A percentile compares a stretch with the other conserved stretches of the same genome.
These are phyloP conservation scores for Anticlea derivata DNA, from an alignment of 2,888 invertebrate species.

Conservation along the genomic window DNA sequence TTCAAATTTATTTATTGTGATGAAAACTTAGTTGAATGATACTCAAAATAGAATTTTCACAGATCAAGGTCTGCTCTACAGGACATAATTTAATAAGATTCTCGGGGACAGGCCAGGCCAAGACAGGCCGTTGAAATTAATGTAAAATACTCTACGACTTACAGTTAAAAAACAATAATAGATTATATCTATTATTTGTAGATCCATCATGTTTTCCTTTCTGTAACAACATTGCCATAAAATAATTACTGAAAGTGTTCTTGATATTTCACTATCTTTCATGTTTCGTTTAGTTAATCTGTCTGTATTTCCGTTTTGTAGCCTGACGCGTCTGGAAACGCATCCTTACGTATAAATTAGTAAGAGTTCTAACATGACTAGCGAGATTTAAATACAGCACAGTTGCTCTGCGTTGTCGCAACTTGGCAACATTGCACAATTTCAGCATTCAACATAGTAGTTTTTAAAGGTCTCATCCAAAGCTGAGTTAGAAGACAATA, in stretches of 20 bases:
- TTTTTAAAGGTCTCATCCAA: no score
- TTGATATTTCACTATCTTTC: not conserved
- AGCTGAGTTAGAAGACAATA: no score
- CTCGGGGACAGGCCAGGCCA: no score
- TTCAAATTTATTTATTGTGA: slow-evolving; percentile 16
- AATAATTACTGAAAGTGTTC: not conserved
- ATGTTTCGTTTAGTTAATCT: not conserved
- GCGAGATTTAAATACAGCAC: not conserved
- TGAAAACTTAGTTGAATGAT: slow-evolving; percentile 14
- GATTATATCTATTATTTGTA: no score
- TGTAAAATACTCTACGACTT: not conserved
- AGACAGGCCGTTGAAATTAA: slow-evolving; percentile 6
- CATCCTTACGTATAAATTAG: not conserved
- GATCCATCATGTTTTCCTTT: not conserved
- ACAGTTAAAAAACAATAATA: no score
- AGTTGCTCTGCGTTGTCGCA: not conserved
- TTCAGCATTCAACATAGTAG: not conserved
- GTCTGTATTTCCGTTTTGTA: not conserved
- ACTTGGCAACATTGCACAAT: not conserved
- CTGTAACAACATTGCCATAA: not conserved
- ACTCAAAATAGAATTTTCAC: slow-evolving; percentile 4
- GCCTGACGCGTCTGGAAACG: not conserved
- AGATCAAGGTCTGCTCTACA: not conserved
- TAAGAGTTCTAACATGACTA: not conserved
- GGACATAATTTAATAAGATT: no score